Base-by-base conservation (phyloP, 2,888 invertebrate genomes). In the Sylvicola fuscatus region DNA sequence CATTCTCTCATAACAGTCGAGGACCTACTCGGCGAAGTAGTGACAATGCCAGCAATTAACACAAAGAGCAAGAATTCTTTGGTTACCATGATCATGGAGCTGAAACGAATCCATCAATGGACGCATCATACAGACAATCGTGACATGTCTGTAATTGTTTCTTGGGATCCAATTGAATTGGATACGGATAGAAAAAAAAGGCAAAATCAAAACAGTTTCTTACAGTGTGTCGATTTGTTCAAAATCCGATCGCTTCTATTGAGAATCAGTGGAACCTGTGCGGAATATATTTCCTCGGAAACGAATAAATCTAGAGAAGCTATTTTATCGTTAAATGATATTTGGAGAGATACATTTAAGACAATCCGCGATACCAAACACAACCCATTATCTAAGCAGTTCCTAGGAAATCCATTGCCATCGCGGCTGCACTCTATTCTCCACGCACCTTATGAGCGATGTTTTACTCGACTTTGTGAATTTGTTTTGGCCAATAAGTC, bases 121-220 rank as follows among this genome's bases (percentile, higher is more conserved):
- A 61, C 66, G 37, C 56, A 63, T 34, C 52, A 75, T 35, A 58
- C 60, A 48, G 83, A 86, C 59, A 86, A 86, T 58, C 68, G 83
- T 30, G 84, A 87, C 54, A 59, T 82, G 15, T 64, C 66, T 40
- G 74, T 79, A 6, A 70, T 77, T 47, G 62, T 72, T 8, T 68
- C 66, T 44, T 81, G 72, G 72, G 76, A 81, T 46, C 72, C 75
- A 0, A 64, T 62, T 42, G 65, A 48, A 21, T 8, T 21, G 21
- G 21, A 21, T 6, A 8, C 8, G 21, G 21, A 21, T 4, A 4
- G 21, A 4, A 21, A 21, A 8, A 21, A 21, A 21, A 4, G 8
- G 4, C 21, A 21, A 21, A 21, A 4, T 6, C 4, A 21, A 8
- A 8, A 21, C 36, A 56, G 54, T 3, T 57, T 53, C 34, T 44